These are phyloP conservation scores for Girardinichthys multiradiatus DNA, from an alignment of 2,113 vertebrate species.

Conservation along the genomic window DNA sequence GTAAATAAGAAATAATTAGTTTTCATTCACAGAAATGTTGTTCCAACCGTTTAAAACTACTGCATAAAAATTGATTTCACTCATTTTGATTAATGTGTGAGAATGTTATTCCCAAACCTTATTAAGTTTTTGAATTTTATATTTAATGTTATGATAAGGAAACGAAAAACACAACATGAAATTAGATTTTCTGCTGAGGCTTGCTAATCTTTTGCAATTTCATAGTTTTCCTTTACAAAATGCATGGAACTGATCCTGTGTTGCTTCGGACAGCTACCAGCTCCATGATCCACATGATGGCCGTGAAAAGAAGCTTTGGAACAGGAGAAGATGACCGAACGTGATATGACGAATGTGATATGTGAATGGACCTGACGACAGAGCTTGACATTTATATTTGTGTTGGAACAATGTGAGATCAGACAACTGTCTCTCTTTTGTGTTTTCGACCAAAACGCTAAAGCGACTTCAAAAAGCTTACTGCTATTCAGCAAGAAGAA, in stretches of 20 bases:
- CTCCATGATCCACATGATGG: slow-evolving; percentile 55
- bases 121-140: too few relatives aligned
- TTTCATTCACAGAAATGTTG: background rate
- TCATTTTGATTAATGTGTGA: too few relatives aligned
- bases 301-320: slow-evolving; percentile 49
- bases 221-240: slow-evolving; percentile 68
- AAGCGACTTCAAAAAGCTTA: slow-evolving; percentile 70
- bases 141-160: background rate
- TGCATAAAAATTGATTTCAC: too few relatives aligned
- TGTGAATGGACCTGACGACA: slow-evolving; percentile 67
- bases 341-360: slow-evolving; percentile 50
- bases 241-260: slow-evolving; percentile 69
- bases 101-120: too few relatives aligned
- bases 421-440: slow-evolving; percentile 68
- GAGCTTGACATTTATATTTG: slow-evolving; percentile 70
- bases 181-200: background rate
- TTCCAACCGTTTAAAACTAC: background rate
- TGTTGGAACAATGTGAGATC: slow-evolving; percentile 68
- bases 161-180: background rate
- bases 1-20: too few relatives aligned
- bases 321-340: slow-evolving; percentile 41
- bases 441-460: slow-evolving; percentile 54
- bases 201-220: slow-evolving; percentile 65
- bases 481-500: slow-evolving; percentile 42
- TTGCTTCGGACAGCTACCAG: slow-evolving; percentile 50